Percentiles rank a stretch among this genome's conserved stretches.
Conservation (phyloP, 2,797 vertebrate genomes). For the Bryconaethiops microstoma region DNA sequence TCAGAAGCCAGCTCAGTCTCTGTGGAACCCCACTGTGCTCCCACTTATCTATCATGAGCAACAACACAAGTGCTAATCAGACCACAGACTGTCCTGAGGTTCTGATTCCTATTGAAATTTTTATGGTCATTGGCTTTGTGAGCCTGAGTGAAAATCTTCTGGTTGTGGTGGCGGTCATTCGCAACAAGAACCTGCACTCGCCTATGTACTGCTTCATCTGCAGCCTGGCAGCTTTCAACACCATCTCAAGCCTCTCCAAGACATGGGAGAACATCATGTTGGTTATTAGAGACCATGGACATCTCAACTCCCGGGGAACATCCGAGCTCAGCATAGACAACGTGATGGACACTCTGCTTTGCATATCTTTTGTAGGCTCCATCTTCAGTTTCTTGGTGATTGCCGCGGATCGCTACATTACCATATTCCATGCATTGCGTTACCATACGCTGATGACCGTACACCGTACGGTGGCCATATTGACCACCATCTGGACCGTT, state of each 20-base stretch:
- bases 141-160: slow-evolving; percentile 90
- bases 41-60: slow-evolving; percentile 31
- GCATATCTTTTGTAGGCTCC: slow-evolving; percentile 90
- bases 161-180: slow-evolving; percentile 86
- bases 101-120: slow-evolving; percentile 84
- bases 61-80: slow-evolving; percentile 44
- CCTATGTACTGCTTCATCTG: slow-evolving; percentile 98
- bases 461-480: slow-evolving; percentile 72
- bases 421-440: slow-evolving; percentile 90
- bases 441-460: slow-evolving; percentile 94
- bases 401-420: slow-evolving; percentile 92
- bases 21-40: neutral
- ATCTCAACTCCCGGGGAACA: slow-evolving; percentile 74
- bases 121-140: slow-evolving; percentile 82
- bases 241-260: slow-evolving; percentile 89
- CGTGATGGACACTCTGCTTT: slow-evolving; percentile 88
- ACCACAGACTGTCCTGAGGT: slow-evolving; percentile 82
- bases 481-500: slow-evolving; percentile 83
- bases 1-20: neutral
- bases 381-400: slow-evolving; percentile 92
- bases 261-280: slow-evolving; percentile 90
- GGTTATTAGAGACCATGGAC: slow-evolving; percentile 79
- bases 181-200: slow-evolving; percentile 90
- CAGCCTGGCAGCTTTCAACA: slow-evolving; percentile 93
- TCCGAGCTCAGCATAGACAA: slow-evolving; percentile 85